phyloP scores from a whole-genome alignment of 1,140 invertebrate genomes.

The Apis laboriosa region DNA sequence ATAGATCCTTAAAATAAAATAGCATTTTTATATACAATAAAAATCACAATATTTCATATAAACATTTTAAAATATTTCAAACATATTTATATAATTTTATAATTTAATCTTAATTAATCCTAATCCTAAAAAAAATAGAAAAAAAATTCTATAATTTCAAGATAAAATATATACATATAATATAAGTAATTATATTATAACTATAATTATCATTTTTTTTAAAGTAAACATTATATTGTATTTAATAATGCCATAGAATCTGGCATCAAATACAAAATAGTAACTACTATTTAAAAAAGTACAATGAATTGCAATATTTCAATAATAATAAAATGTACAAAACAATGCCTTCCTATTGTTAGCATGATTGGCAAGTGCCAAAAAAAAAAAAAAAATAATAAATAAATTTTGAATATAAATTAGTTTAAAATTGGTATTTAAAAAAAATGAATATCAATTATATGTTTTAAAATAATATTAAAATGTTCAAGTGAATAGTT shows the following conservation, averaged over 20 bases:
- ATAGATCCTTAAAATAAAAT: conserved; percentile 10
- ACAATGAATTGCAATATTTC: conserved; percentile 39
- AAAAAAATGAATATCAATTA: conserved; percentile 11
- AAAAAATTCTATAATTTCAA: conserved; percentile 17
- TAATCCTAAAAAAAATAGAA: conserved; percentile 8
- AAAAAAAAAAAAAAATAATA: conserved; percentile 1
- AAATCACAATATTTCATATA: conserved; percentile 13
- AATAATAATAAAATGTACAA: conserved; percentile 51
- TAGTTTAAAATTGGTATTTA: conserved; percentile 10
- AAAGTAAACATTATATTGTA: conserved; percentile 23
- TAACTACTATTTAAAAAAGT: conserved; percentile 40
- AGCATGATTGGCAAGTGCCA: conserved; percentile 13
- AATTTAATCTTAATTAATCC: conserved; percentile 9
- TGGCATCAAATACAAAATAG: conserved; percentile 50
- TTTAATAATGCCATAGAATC: conserved; percentile 17
- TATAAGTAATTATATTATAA: neutral
- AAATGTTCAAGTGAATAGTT: neutral
- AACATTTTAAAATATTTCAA: conserved; percentile 19
- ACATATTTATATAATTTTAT: conserved; percentile 40
- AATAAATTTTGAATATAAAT: conserved; percentile 31
- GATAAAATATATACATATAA: neutral
- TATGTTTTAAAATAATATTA: neutral
- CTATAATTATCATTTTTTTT: conserved; percentile 6
- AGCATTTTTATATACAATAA: conserved; percentile 22
- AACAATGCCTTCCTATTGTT: conserved; percentile 48